A percentile compares a stretch with the other conserved stretches of the same genome.
phyloP scores from a whole-genome alignment of 2,888 invertebrate genomes.

The Teleogryllus oceanicus region DNA sequence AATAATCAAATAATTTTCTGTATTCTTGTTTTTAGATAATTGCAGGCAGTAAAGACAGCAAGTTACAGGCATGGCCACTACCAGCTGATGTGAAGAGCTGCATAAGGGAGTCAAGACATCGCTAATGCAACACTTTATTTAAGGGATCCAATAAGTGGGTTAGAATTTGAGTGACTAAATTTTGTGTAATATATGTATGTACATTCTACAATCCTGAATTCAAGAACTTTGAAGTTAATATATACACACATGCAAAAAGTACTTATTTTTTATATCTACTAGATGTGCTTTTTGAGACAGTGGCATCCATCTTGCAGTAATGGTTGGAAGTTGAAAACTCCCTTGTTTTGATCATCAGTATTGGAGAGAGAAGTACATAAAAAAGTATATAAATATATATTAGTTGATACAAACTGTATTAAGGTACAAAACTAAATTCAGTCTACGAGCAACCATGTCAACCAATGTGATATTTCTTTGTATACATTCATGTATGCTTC shows the following conservation, averaged over 20 bases:
- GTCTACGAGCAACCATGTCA: background rate
- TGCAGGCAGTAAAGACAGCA: slow-evolving; percentile 62
- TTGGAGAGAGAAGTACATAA: background rate
- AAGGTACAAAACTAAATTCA: slow-evolving; percentile 1
- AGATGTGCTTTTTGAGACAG: slow-evolving; percentile 1
- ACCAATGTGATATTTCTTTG: slow-evolving; percentile 3
- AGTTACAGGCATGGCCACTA: slow-evolving; percentile 32
- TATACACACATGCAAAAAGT: background rate
- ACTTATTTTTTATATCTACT: slow-evolving; percentile 9
- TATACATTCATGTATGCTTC: background rate
- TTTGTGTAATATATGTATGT: background rate
- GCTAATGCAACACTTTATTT: slow-evolving; percentile 24
- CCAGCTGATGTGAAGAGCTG: slow-evolving; percentile 32
- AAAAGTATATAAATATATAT: background rate
- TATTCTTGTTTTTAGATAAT: slow-evolving; percentile 56
- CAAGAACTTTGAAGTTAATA: background rate
- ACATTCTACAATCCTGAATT: background rate
- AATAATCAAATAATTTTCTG: slow-evolving; percentile 22
- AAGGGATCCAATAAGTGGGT: background rate
- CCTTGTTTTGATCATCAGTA: background rate
- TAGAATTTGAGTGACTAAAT: background rate
- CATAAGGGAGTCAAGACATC: slow-evolving; percentile 31
- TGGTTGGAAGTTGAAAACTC: background rate
- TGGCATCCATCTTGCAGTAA: background rate
- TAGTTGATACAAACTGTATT: background rate